A percentile compares a stretch with the other conserved stretches of the same genome.
phyloP scores from a whole-genome alignment of 2,797 vertebrate genomes.

The Eulemur albifrons region DNA sequence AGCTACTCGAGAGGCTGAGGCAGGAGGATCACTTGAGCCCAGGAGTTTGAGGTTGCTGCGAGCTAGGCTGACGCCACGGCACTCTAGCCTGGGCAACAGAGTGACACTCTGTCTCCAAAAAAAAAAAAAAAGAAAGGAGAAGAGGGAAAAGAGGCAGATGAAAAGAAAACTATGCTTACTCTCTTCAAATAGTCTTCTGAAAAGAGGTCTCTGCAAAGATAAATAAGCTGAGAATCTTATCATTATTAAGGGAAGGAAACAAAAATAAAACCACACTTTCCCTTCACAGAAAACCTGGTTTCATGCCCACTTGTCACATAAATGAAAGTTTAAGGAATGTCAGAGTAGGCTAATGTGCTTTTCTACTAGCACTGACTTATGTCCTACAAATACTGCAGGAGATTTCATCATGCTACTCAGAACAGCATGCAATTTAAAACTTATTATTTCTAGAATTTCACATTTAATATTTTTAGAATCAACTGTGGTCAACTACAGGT shows the following conservation, averaged over 20 bases:
- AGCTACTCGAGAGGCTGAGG: too few relatives aligned
- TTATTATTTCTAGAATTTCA: neutral
- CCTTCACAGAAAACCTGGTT: constrained; percentile 3
- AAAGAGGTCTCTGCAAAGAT: constrained; percentile 37
- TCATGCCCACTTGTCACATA: neutral
- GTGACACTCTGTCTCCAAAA: too few relatives aligned
- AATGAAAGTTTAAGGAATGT: neutral
- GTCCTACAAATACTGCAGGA: neutral
- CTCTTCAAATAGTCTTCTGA: constrained; percentile 16
- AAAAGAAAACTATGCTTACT: constrained; percentile 11
- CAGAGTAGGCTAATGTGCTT: neutral
- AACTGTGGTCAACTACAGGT: neutral
- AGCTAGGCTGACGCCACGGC: too few relatives aligned
- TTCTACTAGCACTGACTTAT: neutral
- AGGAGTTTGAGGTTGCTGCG: too few relatives aligned
- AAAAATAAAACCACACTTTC: constrained; percentile 10
- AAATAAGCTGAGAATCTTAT: neutral
- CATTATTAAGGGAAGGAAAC: neutral
- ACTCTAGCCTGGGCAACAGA: too few relatives aligned
- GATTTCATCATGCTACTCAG: neutral
- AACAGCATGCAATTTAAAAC: neutral
- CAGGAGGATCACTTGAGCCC: too few relatives aligned
- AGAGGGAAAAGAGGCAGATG: neutral
- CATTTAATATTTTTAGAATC: neutral
- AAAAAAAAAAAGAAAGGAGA: neutral